Base-by-base conservation (phyloP, 2,888 invertebrate genomes). In the Halictus quadricinctus region DNA sequence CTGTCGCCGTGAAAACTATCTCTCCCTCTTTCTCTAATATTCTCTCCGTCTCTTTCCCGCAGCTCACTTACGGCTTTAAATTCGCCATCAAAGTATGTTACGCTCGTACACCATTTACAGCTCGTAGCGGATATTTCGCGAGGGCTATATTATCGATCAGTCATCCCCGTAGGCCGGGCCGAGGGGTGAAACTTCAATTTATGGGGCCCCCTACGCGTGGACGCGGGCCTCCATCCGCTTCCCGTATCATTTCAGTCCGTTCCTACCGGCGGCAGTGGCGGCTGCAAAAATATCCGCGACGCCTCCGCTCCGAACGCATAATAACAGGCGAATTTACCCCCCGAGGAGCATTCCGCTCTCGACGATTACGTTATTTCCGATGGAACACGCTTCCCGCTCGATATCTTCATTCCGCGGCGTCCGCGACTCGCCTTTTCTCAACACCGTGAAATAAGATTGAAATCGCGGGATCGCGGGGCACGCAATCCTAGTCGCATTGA, bases 81-180 rank as follows among this genome's bases (percentile, higher is more conserved):
- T 79, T 79, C 73, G 36, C 88, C 70, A 81, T 90, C 90, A 88
- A 88, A 90, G 83, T 83, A 75, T 76, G 80, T 84, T 88, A 84
- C 81, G 70, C 75, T 29, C 84, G 83, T 88, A 81, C 84, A 69
- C 81, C 81, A 84, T 90, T 85, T 88, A 83, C 85, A 90, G 72
- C 79, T 85, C 84, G 64, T 78, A 75, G 72, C 64, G 46, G 85
- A 86, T 86, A 87, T 82, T 87, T 84, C 80, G 54, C 80, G 46
- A 64, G 72, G 79, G 79, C 70, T 86, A 79, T 79, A 84, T 80
- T 89, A 87, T 87, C 87, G 90, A 90, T 88, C 88, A 87, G 87
- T 87, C 83, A 77, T 89, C 58, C 82, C 79, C 46, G 25, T 58
- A 46, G 12, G 58, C 75, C 81, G 77, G 13, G 58, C 75, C 81